A percentile compares a stretch with the other conserved stretches of the same genome.
Conservation (phyloP, 2,113 vertebrate genomes). For the Nothobranchius furzeri region DNA sequence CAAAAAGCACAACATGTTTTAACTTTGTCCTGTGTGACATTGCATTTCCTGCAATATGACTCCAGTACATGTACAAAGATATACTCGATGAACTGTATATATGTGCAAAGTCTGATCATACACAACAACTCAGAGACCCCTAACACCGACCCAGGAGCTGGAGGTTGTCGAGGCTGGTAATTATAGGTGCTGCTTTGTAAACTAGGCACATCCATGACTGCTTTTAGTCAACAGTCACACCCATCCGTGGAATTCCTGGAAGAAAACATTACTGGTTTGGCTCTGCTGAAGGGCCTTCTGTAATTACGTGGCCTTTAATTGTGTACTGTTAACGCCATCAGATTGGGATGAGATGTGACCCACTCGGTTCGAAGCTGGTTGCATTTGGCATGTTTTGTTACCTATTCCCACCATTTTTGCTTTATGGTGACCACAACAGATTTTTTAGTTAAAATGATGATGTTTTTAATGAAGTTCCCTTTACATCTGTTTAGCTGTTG, state of each 20-base stretch:
- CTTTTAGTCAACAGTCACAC: slow-evolving; percentile 76
- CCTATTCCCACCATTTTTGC: slow-evolving; percentile 9
- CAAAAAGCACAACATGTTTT: neutral
- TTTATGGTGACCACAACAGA: neutral
- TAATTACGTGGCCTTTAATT: slow-evolving; percentile 76
- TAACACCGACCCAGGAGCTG: slow-evolving; percentile 48
- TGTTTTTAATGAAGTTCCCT: neutral
- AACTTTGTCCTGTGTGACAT: neutral
- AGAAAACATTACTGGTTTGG: slow-evolving; percentile 76
- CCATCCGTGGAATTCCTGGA: slow-evolving; percentile 74
- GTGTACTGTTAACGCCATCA: slow-evolving; percentile 68
- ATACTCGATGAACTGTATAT: too few species aligned
- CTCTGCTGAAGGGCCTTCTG: slow-evolving; percentile 65
- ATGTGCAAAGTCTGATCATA: slow-evolving; percentile 2
- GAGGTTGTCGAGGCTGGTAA: slow-evolving; percentile 66
- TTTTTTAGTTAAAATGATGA: neutral
- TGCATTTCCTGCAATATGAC: neutral
- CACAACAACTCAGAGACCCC: slow-evolving; percentile 34
- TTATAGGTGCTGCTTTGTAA: slow-evolving; percentile 69
- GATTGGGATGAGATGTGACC: slow-evolving; percentile 61
- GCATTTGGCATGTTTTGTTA: slow-evolving; percentile 30
- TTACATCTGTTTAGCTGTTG: neutral
- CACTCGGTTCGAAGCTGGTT: slow-evolving; percentile 31
- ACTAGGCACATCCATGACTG: slow-evolving; percentile 72
- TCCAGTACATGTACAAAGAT: neutral